A percentile compares a stretch with the other conserved stretches of the same genome.
Conservation (phyloP, 2,113 vertebrate genomes). For the Otolemur garnettii region DNA sequence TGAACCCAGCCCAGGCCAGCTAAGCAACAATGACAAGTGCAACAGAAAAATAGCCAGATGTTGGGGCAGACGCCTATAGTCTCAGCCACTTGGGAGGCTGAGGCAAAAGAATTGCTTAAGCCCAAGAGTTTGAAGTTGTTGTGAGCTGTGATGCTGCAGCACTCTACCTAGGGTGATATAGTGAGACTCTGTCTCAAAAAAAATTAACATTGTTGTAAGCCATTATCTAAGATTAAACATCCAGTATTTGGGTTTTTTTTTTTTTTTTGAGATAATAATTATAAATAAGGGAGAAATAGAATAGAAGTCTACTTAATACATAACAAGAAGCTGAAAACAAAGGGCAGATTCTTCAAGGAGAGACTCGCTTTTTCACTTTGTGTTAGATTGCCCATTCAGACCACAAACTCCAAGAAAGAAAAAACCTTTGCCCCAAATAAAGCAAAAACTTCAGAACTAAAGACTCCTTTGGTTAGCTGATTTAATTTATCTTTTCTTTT, state of each 20-base stretch:
- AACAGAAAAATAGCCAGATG: no score
- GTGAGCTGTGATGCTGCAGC: no score
- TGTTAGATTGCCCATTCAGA: background rate
- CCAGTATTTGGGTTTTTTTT: background rate
- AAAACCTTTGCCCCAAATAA: background rate
- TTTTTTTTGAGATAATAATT: slow-evolving; percentile 16
- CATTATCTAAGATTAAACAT: background rate
- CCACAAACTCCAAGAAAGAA: background rate
- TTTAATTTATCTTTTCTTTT: slow-evolving; percentile 62
- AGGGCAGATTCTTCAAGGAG: background rate
- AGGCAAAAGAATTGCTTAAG: no score
- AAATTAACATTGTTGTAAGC: slow-evolving; percentile 9
- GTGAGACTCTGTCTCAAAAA: no score
- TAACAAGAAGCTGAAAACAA: background rate
- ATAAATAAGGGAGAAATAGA: background rate
- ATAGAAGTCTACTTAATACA: background rate
- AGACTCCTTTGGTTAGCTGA: background rate
- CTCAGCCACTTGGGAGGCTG: no score
- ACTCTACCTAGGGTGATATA: no score
- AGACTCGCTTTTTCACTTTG: slow-evolving; percentile 13
- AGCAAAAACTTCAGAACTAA: slow-evolving; percentile 2
- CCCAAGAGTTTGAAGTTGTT: no score
- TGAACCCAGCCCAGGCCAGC: no score
- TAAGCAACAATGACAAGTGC: no score
- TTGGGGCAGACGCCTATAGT: no score